A percentile compares a stretch with the other conserved stretches of the same genome.
phyloP scores from a whole-genome alignment of 2,113 vertebrate species.

The Gymnobelideus leadbeateri region DNA sequence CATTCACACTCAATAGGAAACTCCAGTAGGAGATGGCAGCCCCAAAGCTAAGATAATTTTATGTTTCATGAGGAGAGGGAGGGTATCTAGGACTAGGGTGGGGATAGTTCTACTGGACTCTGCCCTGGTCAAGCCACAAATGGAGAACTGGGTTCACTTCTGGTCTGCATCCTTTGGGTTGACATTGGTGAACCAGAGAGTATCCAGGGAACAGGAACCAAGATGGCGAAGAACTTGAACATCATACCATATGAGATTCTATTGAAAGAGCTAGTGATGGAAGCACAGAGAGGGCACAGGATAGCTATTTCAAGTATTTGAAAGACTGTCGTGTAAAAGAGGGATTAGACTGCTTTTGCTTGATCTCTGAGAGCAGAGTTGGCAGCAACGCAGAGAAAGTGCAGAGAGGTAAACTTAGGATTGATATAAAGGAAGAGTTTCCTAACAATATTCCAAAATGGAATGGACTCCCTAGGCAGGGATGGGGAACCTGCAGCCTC shows the following conservation, averaged over 20 bases:
- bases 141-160: background rate
- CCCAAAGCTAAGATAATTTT: background rate
- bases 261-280: background rate
- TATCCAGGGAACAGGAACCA: background rate
- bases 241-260: background rate
- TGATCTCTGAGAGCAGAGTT: background rate
- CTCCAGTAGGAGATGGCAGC: background rate
- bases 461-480: too few species aligned
- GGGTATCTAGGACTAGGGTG: too few species aligned
- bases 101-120: background rate
- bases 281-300: background rate
- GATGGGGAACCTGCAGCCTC: too few species aligned
- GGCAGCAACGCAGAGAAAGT: background rate
- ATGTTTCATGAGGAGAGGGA: background rate
- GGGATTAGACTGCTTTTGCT: background rate
- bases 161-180: background rate
- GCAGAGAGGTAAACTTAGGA: background rate
- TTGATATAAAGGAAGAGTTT: background rate
- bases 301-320: background rate
- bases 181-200: background rate
- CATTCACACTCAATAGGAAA: background rate
- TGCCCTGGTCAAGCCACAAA: background rate
- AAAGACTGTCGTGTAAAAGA: background rate
- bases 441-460: background rate
- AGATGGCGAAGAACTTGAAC: background rate